These are phyloP conservation scores for Tetramorium alpestre DNA, from an alignment of 1,140 invertebrate species.

Conservation along the genomic window DNA sequence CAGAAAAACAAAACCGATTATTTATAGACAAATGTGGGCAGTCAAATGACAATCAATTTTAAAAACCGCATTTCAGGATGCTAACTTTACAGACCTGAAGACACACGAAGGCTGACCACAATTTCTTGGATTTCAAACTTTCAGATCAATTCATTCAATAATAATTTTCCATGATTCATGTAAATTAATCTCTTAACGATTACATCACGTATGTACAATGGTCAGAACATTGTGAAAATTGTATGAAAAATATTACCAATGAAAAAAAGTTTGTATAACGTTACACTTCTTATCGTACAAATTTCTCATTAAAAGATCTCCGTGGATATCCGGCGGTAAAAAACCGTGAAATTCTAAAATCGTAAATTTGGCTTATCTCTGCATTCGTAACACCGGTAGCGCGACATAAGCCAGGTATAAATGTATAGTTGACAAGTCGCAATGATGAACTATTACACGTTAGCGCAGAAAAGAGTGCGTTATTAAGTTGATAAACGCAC, in stretches of 20 bases:
- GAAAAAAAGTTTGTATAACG: neutral
- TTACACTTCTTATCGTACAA: neutral
- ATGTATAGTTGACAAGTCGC: neutral
- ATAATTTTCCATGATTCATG: neutral
- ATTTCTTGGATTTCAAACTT: neutral
- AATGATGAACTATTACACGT: constrained; percentile 24
- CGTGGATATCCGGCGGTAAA: too few relatives aligned
- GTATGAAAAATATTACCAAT: neutral
- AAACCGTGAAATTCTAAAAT: neutral
- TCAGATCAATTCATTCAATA: neutral
- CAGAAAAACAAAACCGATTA: too few relatives aligned
- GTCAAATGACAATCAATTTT: too few relatives aligned
- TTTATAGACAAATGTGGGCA: too few relatives aligned
- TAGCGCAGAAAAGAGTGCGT: neutral
- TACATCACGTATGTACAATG: neutral
- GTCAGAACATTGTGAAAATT: neutral
- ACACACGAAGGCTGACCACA: neutral
- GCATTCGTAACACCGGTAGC: neutral
- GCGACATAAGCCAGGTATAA: neutral
- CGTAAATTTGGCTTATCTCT: neutral
- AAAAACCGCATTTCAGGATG: too few relatives aligned
- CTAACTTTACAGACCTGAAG: neutral
- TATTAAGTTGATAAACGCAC: constrained; percentile 47
- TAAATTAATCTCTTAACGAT: neutral
- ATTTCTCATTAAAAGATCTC: neutral